Conservation (phyloP, 2,888 invertebrate genomes). For the Gastracanthus pulcherrimus region DNA sequence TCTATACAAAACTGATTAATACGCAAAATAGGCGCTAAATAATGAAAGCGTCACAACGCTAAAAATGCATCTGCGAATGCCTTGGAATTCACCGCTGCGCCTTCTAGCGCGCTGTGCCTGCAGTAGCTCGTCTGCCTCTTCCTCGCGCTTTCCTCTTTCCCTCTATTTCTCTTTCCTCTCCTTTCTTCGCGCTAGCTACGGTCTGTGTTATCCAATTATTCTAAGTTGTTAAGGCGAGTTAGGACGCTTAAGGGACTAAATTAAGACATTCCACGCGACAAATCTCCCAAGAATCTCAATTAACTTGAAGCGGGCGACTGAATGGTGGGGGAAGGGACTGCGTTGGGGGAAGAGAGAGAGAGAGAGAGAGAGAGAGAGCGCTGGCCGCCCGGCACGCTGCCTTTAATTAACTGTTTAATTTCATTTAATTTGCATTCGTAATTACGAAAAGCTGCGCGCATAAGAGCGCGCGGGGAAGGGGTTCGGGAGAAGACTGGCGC, state of each 20-base stretch:
- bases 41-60: constrained; percentile 37
- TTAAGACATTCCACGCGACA: constrained; percentile 78
- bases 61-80: constrained; percentile 51
- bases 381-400: constrained; percentile 43
- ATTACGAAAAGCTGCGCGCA: constrained; percentile 66
- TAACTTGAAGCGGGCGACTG: constrained; percentile 67
- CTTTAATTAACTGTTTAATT: constrained; percentile 78
- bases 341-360: background rate
- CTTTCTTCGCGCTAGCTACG: constrained; percentile 54
- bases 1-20: constrained; percentile 43
- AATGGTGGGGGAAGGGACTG: constrained; percentile 9
- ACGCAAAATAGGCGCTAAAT: constrained; percentile 43
- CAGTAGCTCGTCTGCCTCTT: background rate
- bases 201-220: constrained; percentile 76
- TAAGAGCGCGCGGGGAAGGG: background rate
- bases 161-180: constrained; percentile 8
- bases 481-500: background rate
- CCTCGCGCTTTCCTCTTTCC: background rate
- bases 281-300: constrained; percentile 78
- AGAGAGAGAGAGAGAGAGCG: background rate
- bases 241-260: constrained; percentile 77
- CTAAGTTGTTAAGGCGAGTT: constrained; percentile 78
- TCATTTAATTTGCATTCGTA: constrained; percentile 75
- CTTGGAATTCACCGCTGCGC: background rate
- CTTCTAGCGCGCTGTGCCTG: background rate